Evolutionary conservation across 2,113 vertebrate species (phyloP), one percentile per base, ranked within the genome.

Genomic region (Heterotis niloticus): DNA sequence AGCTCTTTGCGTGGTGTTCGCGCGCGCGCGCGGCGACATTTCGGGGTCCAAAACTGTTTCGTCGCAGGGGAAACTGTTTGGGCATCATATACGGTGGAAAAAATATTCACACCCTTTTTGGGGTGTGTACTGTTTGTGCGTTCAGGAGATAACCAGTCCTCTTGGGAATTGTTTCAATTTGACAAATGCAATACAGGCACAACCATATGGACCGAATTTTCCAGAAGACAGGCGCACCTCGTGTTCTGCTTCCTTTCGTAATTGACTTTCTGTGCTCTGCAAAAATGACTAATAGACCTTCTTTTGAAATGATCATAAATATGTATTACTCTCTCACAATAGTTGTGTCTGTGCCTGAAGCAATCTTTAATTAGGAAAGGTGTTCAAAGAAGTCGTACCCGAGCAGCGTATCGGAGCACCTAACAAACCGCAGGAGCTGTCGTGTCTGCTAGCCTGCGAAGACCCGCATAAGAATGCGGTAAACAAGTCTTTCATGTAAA

Each of bases 271-370:
- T 73, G 20, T 73, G 52, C 34, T 68, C n/a, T 28, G 16, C 18
- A 44, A 52, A 64, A 23, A 52, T 67, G 29, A 77, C 23, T 67
- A 54, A 77, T 56, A 44, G 18, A 16, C 34, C 29, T 66, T 77
- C 18, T 77, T 77, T 64, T 20, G 44, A 24, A 67, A 67, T 59
- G 68, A 69, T 18, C 65, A 78, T 77, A 78, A 69, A 56, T 78
- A 78, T 54, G 59, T 69, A 34, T 78, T 54, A 78, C n/a, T n/a
- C 71, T 54, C 51, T 20, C 20, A 57, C 44, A 73, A 73, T 73
- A 24, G 29, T 70, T 68, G 34, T 24, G 51, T 28, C 23, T 10
- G 65, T 28, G 20, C n/a, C 66, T 0, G 65, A 10, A 72, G 69
- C 13, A 57, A 60, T 24, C 17, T 69, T 70, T 64, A 70, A n/a